Conservation (phyloP, 1,140 invertebrate species). For the Adoxophyes honmai region DNA sequence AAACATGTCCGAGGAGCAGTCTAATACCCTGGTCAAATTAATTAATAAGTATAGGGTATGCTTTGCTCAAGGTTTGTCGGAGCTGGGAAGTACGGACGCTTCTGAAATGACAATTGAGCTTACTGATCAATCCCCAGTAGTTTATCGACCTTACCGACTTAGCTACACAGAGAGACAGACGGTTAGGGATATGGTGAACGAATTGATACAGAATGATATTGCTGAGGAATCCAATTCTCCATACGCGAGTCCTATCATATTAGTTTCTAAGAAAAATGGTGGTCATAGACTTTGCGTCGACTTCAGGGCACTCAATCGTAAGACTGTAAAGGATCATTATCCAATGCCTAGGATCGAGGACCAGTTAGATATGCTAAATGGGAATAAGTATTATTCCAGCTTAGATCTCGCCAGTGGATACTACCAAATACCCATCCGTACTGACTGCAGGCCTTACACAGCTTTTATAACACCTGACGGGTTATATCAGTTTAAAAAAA, state of each 20-base stretch:
- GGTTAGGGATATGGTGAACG: slow-evolving; percentile 17
- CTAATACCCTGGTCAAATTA: no score
- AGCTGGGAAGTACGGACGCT: background rate
- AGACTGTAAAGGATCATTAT: slow-evolving; percentile 4
- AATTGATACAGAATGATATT: slow-evolving; percentile 20
- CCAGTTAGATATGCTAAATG: background rate
- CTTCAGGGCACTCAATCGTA: slow-evolving; percentile 20
- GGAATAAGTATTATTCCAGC: background rate
- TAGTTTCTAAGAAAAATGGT: slow-evolving; percentile 32
- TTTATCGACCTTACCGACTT: slow-evolving; percentile 2
- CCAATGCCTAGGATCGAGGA: slow-evolving; percentile 9
- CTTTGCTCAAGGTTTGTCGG: background rate
- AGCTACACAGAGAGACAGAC: slow-evolving; percentile 7
- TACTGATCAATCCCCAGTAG: background rate
- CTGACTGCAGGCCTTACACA: background rate
- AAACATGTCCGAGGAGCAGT: no score
- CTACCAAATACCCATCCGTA: slow-evolving; percentile 2
- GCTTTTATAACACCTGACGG: slow-evolving; percentile 7
- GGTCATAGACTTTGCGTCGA: slow-evolving; percentile 31
- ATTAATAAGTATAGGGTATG: background rate
- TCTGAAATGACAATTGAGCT: background rate
- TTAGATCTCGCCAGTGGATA: background rate
- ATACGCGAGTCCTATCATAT: slow-evolving; percentile 23
- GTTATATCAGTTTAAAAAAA: background rate
- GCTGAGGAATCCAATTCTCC: slow-evolving; percentile 19